Base-by-base conservation (phyloP, 1,140 invertebrate genomes). In the Scaptodrosophila lebanonensis region DNA sequence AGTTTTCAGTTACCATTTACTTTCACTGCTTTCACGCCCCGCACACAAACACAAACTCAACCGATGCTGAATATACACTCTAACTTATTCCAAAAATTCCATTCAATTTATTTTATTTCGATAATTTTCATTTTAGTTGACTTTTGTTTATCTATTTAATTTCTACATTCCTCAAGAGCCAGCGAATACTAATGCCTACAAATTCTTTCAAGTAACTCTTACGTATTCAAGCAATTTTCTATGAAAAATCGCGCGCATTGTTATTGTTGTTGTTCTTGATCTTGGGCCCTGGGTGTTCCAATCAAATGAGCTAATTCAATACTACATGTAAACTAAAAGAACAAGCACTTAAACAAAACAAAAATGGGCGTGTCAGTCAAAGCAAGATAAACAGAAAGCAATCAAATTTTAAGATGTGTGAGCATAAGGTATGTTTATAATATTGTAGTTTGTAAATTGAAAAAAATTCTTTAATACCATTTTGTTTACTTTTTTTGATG, bases 361-460 rank as follows among this genome's bases (percentile, higher is more conserved):
- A 61, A 49, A 70, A 69, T 69, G 71, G 66, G 71, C 66, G 61
- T 62, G 54, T 61, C 66, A 66, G 63, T 48, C 49, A 56, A 71
- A 62, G 54, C 50, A 51, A 56, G 57, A 77, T 64, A 66, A 69
- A 82, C 75, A 83, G 76, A 79, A 77, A 77, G 66, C 70, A 66
- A 76, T 77, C 68, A 77, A 82, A 82, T 77, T 53, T 66, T 77
- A 66, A 63, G 76, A 82, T 76, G 73, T 61, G 84, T 86, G 84
- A 86, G 84, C 84, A 86, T 86, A 86, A 86, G 84, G 84, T 86
- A 86, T 71, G 84, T 77, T 62, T 62, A 44, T 54, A 69, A 61
- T 54, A 60, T 66, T 44, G 56, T 67, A 67, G 54, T 66, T 64
- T 64, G 47, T 67, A 54, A 67, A 49, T 54, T 61, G 40, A 32